Evolutionary conservation across 2,113 vertebrate species (phyloP), one percentile per base, ranked within the genome.

Genomic region (Odocoileus hemionus): DNA sequence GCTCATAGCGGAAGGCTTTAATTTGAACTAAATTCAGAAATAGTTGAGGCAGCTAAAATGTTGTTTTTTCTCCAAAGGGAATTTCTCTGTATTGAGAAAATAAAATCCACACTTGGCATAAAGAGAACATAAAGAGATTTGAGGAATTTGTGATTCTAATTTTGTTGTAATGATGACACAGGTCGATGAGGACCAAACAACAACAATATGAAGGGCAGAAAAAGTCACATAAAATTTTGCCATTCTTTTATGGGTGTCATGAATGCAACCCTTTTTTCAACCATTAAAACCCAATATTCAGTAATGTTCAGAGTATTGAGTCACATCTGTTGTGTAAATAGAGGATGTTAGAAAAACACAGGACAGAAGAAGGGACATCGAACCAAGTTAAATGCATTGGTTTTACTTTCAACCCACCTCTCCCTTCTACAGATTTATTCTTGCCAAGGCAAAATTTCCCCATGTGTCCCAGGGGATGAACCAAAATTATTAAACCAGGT

Each of bases 211-310:
- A 86, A 60, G 1, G 28, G 11, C 1, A 36, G 70, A 43, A 15
- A 43, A 50, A 5, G 16, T n/a, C 11, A 4, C 0, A 16, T 47
- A 3, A 28, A 64, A 54, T 3, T 12, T 0, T 47, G 45, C 87
- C n/a, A 0, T 55, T 47, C 11, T 47, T 47, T 14, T 30, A 3
- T 6, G 28, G 60, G 0, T 4, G 1, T 23, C n/a, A 25, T 5
- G 30, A 15, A 2, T 1, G 4, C 15, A 14, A 30, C 36, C 5
- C 0, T n/a, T 19, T 93, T 58, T 30, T 21, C 1, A 3, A 1
- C 10, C n/a, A 5, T 7, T 33, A 39, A 15, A 28, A 26, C 12
- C 8, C 76, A 21, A 11, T 1, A 23, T 28, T 5, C 5, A 10
- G 39, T 14, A 4, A 0, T 2, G 12, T n/a, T 36, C 26, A n/a